Evolutionary conservation across 2,888 invertebrate genomes (phyloP).

Genomic region (Drosophila conformis): DNA sequence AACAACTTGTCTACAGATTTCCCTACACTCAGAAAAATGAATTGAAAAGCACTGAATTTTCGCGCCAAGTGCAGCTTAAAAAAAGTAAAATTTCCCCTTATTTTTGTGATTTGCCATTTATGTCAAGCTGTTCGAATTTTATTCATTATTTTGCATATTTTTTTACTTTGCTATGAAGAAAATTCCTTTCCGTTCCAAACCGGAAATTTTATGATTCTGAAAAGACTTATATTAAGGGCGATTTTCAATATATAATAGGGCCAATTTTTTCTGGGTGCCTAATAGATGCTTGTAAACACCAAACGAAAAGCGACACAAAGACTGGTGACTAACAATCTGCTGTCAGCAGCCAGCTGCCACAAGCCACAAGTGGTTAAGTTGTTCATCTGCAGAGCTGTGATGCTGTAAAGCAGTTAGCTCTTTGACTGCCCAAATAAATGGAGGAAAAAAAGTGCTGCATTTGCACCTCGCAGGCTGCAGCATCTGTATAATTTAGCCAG

Average conservation of each 20-base stretch:
- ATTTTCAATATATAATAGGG: neutral
- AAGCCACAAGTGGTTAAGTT: conserved; percentile 60
- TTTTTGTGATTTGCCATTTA: neutral
- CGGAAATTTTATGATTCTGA: neutral
- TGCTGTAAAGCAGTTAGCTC: conserved; percentile 50
- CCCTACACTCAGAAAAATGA: conserved; percentile 22
- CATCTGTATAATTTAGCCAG: conserved; percentile 45
- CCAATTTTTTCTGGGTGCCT: neutral
- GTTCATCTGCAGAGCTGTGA: conserved; percentile 40
- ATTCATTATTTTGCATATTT: too few species aligned
- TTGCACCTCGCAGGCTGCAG: conserved; percentile 22
- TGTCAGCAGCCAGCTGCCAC: conserved; percentile 63
- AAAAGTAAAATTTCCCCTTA: too few species aligned
- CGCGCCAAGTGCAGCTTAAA: neutral
- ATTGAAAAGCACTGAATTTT: neutral
- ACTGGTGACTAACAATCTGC: conserved; percentile 28
- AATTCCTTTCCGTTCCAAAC: too few species aligned
- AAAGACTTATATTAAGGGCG: neutral
- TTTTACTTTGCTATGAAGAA: too few species aligned
- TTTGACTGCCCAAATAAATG: neutral
- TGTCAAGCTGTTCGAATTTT: neutral
- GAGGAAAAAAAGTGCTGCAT: conserved; percentile 10
- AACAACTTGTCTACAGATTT: conserved; percentile 52
- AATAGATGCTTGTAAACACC: conserved; percentile 19
- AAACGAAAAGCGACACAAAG: conserved; percentile 7